Percentiles rank a stretch among this genome's conserved stretches.
Conservation (phyloP, 2,888 invertebrate genomes). For the Stenchaetothrips biformis region DNA sequence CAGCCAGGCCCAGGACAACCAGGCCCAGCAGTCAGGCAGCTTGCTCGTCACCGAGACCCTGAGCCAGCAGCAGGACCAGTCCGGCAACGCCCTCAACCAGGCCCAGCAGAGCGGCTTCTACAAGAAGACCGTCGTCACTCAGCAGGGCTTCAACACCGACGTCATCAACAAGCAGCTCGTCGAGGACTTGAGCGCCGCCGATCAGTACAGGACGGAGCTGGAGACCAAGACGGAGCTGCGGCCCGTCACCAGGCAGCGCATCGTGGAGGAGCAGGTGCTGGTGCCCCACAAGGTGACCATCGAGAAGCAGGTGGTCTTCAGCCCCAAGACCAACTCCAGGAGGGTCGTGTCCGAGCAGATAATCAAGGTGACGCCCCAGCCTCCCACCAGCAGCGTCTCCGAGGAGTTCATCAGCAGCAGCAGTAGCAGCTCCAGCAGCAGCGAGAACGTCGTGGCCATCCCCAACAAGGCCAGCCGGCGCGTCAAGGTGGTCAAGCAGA, state of each 20-base stretch:
- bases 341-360: slow-evolving; percentile 7
- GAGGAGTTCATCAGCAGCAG: slow-evolving; percentile 8
- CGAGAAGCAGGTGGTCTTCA: neutral
- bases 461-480: neutral
- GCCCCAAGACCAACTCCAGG: slow-evolving; percentile 5
- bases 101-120: neutral
- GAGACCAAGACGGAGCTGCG: slow-evolving; percentile 1
- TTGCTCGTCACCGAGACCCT: neutral
- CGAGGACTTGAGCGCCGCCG: neutral
- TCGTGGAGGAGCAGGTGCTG: slow-evolving; percentile 15
- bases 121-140: neutral
- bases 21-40: neutral
- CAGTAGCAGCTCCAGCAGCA: slow-evolving; percentile 1
- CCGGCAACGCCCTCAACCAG: neutral
- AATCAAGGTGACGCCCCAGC: neutral
- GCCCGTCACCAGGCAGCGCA: slow-evolving; percentile 7
- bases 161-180: neutral
- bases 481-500: slow-evolving; percentile 20
- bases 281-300: neutral
- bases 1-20: neutral
- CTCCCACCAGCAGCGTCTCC: neutral
- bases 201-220: neutral
- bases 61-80: neutral
- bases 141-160: neutral
- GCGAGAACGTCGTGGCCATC: slow-evolving; percentile 10